A percentile compares a stretch with the other conserved stretches of the same genome.
phyloP scores from a whole-genome alignment of 2,113 vertebrate genomes.

The Cnemophilus loriae region DNA sequence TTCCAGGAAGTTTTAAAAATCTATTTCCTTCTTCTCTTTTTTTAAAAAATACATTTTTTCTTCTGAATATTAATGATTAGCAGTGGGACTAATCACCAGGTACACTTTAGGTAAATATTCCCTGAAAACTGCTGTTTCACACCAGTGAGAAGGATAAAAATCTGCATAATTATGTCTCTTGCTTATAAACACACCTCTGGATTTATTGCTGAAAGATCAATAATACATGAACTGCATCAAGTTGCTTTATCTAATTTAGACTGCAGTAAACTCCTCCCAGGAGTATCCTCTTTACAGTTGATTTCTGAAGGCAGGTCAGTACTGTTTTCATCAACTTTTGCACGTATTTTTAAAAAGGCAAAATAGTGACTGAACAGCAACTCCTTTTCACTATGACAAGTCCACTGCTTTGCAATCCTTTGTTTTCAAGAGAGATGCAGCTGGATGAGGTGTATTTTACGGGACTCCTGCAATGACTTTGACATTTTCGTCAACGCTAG shows the following conservation, averaged over 20 bases:
- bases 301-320: background rate
- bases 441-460: background rate
- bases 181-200: background rate
- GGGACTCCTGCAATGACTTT: fast-evolving
- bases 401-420: background rate
- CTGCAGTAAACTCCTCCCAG: background rate
- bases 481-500: background rate
- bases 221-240: background rate
- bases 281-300: background rate
- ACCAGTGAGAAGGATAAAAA: background rate
- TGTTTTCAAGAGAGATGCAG: background rate
- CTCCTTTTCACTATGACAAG: background rate
- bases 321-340: background rate
- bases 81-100: background rate
- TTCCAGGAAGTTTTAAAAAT: background rate
- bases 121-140: background rate
- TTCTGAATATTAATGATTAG: background rate
- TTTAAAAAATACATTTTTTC: background rate
- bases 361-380: background rate
- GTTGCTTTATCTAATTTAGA: background rate
- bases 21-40: background rate
- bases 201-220: background rate
- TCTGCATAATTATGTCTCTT: background rate
- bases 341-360: background rate
- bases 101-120: background rate